A percentile compares a stretch with the other conserved stretches of the same genome.
These are phyloP conservation scores for Amphimallon solstitiale DNA, from an alignment of 2,888 invertebrate species.

Conservation along the genomic window DNA sequence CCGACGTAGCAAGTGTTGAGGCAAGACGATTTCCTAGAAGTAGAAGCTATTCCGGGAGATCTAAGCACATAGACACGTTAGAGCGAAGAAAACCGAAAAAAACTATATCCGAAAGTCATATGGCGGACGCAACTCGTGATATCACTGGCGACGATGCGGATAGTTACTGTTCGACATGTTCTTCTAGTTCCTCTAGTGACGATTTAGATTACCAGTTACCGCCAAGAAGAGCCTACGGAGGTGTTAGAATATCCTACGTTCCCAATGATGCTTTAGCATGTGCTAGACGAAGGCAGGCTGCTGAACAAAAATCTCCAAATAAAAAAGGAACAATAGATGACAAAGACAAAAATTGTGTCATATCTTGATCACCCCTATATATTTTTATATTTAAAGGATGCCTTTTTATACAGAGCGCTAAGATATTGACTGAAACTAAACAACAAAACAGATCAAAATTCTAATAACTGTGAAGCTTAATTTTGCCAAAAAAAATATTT, in stretches of 20 bases:
- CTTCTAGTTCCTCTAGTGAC: conserved; percentile 85
- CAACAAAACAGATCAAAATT: too few species aligned
- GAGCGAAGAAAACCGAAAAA: conserved; percentile 56
- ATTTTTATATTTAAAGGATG: conserved; percentile 40
- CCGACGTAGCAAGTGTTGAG: conserved; percentile 57
- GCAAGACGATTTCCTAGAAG: conserved; percentile 64
- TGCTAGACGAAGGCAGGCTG: conserved; percentile 72
- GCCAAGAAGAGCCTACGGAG: conserved; percentile 84
- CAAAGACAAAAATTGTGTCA: conserved; percentile 85
- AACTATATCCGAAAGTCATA: conserved; percentile 57
- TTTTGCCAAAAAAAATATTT: not conserved
- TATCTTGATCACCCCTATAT: conserved; percentile 76
- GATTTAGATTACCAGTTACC: conserved; percentile 89
- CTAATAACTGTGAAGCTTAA: not conserved
- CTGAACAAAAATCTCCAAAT: conserved; percentile 60
- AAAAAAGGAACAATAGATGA: conserved; percentile 61
- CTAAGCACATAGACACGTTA: conserved; percentile 57
- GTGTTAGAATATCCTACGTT: conserved; percentile 91
- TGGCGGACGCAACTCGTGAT: conserved; percentile 52
- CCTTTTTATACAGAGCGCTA: conserved; percentile 40
- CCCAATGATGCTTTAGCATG: conserved; percentile 91
- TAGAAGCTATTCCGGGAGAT: conserved; percentile 67
- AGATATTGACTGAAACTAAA: not conserved
- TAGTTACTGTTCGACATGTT: conserved; percentile 91
- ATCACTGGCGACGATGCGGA: conserved; percentile 72